Evolutionary conservation across 2,888 invertebrate species (phyloP), one percentile per base, ranked within the genome.

Genomic region (Tortricodes alternella): DNA sequence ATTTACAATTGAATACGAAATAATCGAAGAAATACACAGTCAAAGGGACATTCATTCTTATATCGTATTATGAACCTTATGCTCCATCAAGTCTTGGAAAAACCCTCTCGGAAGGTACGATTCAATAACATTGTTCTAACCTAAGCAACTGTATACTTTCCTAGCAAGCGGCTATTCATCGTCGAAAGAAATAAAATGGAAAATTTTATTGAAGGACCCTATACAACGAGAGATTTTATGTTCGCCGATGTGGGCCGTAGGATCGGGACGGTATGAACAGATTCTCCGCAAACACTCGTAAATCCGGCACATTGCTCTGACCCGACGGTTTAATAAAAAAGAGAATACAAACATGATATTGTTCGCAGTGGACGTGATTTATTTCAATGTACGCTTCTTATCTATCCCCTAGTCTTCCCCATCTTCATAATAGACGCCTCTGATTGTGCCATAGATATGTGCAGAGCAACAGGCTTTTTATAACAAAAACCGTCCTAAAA

Each of bases 241-340:
- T 74, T 62, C 61, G 70, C 71, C 46, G 70, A 65, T 69, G 73
- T 70, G 76, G 70, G 70, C 65, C 67, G 62, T 16, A 41, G 62
- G 58, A 53, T 34, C 65, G 58, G 63, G 63, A 63, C 64, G 61
- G 71, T 70, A 75, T 73, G 74, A 76, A 76, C 82, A 78, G 80
- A 81, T 83, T 80, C 67, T 67, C 75, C 79, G 72, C 80, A 80
- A 82, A 83, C 74, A 79, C 70, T 80, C 83, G 83, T 85, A 85
- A 84, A 83, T 80, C 76, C 74, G 64, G 61, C 68, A 74, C 76
- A 77, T 79, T 71, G 73, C 68, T 69, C 74, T 75, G 80, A 82
- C 82, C 79, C 80, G 74, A 53, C 61, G 62, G 62, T 64, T 64
- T 67, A 63, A 63, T 63, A 61, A 64, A 62, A 63, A 61, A 62